These are phyloP conservation scores for Pipa parva DNA, from an alignment of 2,113 vertebrate genomes.

Conservation along the genomic window DNA sequence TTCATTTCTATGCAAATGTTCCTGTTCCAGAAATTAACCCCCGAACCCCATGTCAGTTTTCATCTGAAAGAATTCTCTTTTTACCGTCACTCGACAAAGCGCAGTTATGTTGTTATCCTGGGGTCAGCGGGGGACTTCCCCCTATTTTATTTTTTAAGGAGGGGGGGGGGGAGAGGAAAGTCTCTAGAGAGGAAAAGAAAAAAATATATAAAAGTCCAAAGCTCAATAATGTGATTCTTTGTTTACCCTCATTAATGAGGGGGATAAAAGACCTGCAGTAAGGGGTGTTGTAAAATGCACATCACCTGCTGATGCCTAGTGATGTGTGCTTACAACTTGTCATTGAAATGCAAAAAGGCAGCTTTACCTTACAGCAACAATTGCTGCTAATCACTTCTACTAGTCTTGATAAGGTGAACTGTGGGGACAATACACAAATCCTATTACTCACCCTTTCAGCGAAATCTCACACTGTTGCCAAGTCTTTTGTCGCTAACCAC, in stretches of 20 bases:
- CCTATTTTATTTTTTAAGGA: conserved; percentile 51
- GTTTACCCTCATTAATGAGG: conserved; percentile 64
- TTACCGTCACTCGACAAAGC: conserved; percentile 56
- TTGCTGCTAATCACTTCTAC: conserved; percentile 60
- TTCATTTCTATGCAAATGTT: conserved; percentile 99
- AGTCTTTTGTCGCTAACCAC: conserved; percentile 72
- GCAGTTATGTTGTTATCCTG: conserved; percentile 55
- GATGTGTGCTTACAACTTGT: conserved; percentile 34
- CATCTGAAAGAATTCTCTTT: conserved; percentile 83
- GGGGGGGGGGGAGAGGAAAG: conserved; percentile 27
- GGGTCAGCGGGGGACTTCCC: conserved; percentile 67
- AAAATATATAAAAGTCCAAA: conserved; percentile 49
- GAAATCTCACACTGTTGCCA: conserved; percentile 61
- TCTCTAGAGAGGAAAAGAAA: conserved; percentile 43
- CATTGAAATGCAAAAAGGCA: conserved; percentile 73
- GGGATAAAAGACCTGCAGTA: conserved; percentile 57
- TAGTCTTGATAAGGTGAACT: conserved; percentile 67
- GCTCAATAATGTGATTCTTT: conserved; percentile 61
- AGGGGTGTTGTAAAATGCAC: conserved; percentile 66
- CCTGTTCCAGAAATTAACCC: conserved; percentile 99
- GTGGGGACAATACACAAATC: conserved; percentile 67
- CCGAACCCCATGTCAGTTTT: conserved; percentile 92
- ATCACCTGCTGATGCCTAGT: conserved; percentile 50
- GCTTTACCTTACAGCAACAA: conserved; percentile 54
- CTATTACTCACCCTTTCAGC: conserved; percentile 67